Conservation (phyloP, 2,113 vertebrate species). For the Gorsachius goisagi region DNA sequence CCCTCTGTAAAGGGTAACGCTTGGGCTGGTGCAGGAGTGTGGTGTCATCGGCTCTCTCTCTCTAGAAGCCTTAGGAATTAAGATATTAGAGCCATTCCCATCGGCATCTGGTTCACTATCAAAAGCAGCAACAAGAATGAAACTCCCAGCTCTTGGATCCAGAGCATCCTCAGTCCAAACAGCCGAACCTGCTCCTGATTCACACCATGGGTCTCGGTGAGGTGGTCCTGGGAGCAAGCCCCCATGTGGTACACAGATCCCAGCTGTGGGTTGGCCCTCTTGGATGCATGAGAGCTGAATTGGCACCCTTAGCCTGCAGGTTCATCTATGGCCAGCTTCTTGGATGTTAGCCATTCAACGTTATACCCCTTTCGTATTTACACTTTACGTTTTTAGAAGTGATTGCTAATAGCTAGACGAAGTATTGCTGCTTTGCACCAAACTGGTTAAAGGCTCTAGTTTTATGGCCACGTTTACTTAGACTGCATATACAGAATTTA, state of each 20-base stretch:
- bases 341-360: not conserved
- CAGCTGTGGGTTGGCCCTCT: not conserved
- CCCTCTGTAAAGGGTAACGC: not conserved
- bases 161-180: not conserved
- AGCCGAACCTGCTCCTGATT: rapidly evolving
- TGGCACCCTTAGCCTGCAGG: rapidly evolving
- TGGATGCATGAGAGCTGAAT: not conserved
- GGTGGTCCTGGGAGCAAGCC: not conserved
- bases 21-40: not conserved
- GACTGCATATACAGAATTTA: not conserved
- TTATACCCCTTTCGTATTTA: not conserved
- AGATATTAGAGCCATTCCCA: not conserved
- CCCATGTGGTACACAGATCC: not conserved
- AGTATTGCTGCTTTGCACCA: constrained; percentile 16
- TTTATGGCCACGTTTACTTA: not conserved
- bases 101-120: not conserved
- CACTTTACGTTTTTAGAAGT: not conserved
- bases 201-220: rapidly evolving
- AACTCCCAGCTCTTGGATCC: not conserved
- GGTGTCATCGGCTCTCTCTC: not conserved
- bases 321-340: not conserved
- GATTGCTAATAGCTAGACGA: not conserved
- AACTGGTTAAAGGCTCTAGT: constrained; percentile 10
- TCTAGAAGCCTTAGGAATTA: not conserved
- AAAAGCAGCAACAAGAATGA: not conserved